Percentiles rank a stretch among this genome's conserved stretches.
phyloP scores from a whole-genome alignment of 1,140 invertebrate species.

The Ceratosolen solmsi region DNA sequence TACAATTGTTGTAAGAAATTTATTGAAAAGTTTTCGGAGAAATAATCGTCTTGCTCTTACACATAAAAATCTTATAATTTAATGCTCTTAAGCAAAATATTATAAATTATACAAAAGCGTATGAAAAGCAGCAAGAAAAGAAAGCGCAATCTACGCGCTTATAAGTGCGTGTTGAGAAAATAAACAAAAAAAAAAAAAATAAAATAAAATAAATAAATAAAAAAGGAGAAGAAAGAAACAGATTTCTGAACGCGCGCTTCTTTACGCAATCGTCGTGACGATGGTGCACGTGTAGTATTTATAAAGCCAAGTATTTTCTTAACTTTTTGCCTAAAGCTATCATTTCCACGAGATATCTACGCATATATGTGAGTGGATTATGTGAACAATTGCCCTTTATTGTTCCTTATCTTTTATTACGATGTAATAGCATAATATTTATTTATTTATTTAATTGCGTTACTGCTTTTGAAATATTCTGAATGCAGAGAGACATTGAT shows the following conservation, averaged over 20 bases:
- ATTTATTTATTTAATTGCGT: no score
- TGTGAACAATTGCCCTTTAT: no score
- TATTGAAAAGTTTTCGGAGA: no score
- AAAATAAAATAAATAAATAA: no score
- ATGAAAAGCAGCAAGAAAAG: not conserved
- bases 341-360: not conserved
- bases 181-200: not conserved
- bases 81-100: not conserved
- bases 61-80: not conserved
- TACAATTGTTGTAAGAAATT: no score
- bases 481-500: no score
- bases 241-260: slow-evolving; percentile 9
- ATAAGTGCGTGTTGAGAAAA: not conserved
- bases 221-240: slow-evolving; percentile 7
- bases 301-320: slow-evolving; percentile 32
- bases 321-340: slow-evolving; percentile 7
- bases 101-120: slow-evolving; percentile 1
- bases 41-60: no score
- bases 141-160: slow-evolving; percentile 2
- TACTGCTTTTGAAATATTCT: no score
- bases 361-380: not conserved
- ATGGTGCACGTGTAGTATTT: slow-evolving; percentile 28
- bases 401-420: no score
- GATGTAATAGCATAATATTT: no score
- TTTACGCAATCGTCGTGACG: slow-evolving; percentile 18